phyloP scores from a whole-genome alignment of 2,888 invertebrate genomes.

The Trichogramma dendrolimi region DNA sequence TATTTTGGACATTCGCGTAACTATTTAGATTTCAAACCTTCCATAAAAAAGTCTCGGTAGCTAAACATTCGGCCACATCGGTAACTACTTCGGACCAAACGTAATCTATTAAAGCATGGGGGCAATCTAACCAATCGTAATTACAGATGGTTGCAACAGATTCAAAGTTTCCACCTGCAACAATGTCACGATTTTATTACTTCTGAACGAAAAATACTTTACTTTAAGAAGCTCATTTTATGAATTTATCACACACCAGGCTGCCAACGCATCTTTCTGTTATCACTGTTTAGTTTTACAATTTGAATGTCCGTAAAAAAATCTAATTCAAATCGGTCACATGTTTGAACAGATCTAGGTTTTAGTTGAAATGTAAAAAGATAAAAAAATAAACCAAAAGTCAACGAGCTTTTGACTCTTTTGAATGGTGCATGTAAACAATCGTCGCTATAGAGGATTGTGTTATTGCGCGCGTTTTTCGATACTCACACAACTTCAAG shows the following conservation, averaged over 20 bases:
- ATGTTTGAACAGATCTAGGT: constrained; percentile 7
- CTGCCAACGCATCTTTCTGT: constrained; percentile 41
- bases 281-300: constrained; percentile 8
- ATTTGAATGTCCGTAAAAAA: constrained; percentile 12
- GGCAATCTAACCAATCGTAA: constrained; percentile 41
- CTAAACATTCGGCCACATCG: constrained; percentile 43
- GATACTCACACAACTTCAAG: constrained; percentile 3
- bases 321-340: not conserved
- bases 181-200: too few relatives aligned
- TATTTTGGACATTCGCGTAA: not conserved
- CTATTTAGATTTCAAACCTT: constrained; percentile 33
- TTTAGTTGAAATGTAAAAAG: not conserved
- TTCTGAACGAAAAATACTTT: too few relatives aligned
- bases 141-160: constrained; percentile 40
- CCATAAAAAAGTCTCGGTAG: constrained; percentile 39
- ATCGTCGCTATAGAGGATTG: not conserved
- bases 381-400: not conserved
- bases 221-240: too few relatives aligned
- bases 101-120: constrained; percentile 39
- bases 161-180: constrained; percentile 44
- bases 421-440: not conserved
- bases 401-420: not conserved
- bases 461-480: constrained; percentile 1
- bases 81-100: constrained; percentile 46
- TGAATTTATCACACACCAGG: constrained; percentile 33